Conservation (phyloP, 2,888 invertebrate genomes). For the Tetanocera ferruginea region DNA sequence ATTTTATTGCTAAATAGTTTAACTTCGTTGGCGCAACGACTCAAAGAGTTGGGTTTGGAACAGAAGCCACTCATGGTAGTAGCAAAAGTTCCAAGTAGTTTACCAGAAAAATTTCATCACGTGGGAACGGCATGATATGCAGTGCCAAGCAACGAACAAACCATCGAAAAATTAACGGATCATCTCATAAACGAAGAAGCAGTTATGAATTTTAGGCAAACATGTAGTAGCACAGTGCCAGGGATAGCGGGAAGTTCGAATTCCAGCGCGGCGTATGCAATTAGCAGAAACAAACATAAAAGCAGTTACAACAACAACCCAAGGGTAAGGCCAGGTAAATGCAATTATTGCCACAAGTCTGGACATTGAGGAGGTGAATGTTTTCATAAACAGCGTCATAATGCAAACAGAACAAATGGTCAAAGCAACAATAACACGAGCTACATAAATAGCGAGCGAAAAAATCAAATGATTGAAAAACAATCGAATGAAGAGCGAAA, state of each 20-base stretch:
- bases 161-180: slow-evolving; percentile 41
- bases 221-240: not conserved
- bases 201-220: slow-evolving; percentile 28
- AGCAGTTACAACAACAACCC: slow-evolving; percentile 10
- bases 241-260: not conserved
- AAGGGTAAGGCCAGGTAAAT: slow-evolving; percentile 35
- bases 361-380: slow-evolving; percentile 33
- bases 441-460: slow-evolving; percentile 3
- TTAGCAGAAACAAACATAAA: slow-evolving; percentile 20
- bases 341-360: slow-evolving; percentile 39
- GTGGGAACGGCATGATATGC: slow-evolving; percentile 44
- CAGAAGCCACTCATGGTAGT: slow-evolving; percentile 38
- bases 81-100: slow-evolving; percentile 40
- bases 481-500: slow-evolving; percentile 8
- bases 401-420: not conserved
- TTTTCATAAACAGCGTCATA: slow-evolving; percentile 21
- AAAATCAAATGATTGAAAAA: slow-evolving; percentile 23
- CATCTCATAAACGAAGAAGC: slow-evolving; percentile 43
- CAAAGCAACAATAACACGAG: not conserved
- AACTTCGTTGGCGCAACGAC: too few species aligned
- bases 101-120: slow-evolving; percentile 29
- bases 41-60: slow-evolving; percentile 39
- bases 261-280: slow-evolving; percentile 14
- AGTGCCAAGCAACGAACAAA: slow-evolving; percentile 39
- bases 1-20: too few species aligned